These are phyloP conservation scores for Sitobion miscanthi DNA, from an alignment of 1,140 invertebrate genomes.

Conservation along the genomic window DNA sequence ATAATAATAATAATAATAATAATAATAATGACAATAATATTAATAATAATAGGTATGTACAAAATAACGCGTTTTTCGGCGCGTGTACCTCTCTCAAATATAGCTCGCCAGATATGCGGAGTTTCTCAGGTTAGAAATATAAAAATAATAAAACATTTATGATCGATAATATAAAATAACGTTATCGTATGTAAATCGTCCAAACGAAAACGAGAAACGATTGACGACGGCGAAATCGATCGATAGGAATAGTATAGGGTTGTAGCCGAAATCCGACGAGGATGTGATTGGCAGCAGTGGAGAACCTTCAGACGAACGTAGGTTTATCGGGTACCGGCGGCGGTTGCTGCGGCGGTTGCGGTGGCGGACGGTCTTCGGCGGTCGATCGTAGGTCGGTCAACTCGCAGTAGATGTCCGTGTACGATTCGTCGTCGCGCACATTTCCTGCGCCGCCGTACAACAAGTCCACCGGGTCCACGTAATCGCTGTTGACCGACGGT, in stretches of 20 bases:
- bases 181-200: neutral
- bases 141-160: neutral
- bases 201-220: neutral
- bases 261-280: neutral
- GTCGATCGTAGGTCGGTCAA: neutral
- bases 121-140: neutral
- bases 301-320: neutral
- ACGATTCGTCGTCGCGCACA: neutral
- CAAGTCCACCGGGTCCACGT: conserved; percentile 66
- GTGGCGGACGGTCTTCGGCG: neutral
- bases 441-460: conserved; percentile 65
- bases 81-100: neutral
- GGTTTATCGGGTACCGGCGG: neutral
- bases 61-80: neutral
- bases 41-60: conserved; percentile 32
- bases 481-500: conserved; percentile 64
- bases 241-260: neutral
- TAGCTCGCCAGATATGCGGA: too few species aligned
- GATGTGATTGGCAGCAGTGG: neutral
- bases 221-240: neutral
- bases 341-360: neutral
- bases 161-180: neutral
- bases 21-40: neutral
- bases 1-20: conserved; percentile 18
- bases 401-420: conserved; percentile 45